Percentiles rank a stretch among this genome's conserved stretches.
Conservation (phyloP, 2,113 vertebrate species). For the Aegotheles bennettii region DNA sequence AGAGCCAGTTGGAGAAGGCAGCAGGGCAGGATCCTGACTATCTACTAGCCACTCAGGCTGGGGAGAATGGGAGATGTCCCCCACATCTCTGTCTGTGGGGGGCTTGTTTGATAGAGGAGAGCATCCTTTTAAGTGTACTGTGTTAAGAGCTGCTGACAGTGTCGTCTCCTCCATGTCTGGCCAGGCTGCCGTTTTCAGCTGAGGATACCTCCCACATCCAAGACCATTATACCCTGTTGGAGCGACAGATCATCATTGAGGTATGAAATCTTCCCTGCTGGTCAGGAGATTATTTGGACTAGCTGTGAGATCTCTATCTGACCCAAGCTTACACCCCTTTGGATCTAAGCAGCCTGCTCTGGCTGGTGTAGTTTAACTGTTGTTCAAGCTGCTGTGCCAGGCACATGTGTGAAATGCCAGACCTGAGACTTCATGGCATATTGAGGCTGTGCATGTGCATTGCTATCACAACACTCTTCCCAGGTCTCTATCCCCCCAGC, state of each 20-base stretch:
- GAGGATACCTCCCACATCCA: constrained; percentile 87
- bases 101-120: background rate
- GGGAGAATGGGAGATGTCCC: background rate
- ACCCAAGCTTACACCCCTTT: background rate
- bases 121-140: background rate
- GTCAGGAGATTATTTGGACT: background rate
- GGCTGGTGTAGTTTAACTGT: background rate
- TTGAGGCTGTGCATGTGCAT: background rate
- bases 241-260: constrained; percentile 95
- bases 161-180: background rate
- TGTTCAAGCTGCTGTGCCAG: background rate
- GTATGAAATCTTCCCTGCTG: constrained; percentile 66
- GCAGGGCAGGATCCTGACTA: background rate
- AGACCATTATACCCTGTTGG: constrained; percentile 92
- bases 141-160: background rate
- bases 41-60: background rate
- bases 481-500: background rate
- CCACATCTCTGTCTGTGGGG: background rate
- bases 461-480: background rate
- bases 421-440: background rate
- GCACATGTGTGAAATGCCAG: background rate
- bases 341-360: background rate
- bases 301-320: background rate
- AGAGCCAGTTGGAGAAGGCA: background rate
- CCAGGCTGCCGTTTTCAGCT: constrained; percentile 86